phyloP scores from a whole-genome alignment of 2,113 vertebrate genomes.

The Anguilla rostrata region DNA sequence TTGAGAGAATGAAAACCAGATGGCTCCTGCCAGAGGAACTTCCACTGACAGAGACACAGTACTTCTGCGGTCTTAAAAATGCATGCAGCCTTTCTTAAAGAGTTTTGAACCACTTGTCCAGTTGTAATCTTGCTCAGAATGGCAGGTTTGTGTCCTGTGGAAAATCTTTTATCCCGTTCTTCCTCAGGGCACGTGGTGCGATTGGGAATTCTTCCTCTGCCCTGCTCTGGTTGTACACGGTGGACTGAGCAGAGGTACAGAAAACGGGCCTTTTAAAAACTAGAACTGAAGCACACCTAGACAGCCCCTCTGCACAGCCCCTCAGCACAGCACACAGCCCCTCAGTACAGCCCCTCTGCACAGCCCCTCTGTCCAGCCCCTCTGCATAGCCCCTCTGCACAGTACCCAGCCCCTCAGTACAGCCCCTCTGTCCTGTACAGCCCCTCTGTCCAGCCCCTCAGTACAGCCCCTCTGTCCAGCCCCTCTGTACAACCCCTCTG shows the following conservation, averaged over 20 bases:
- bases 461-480: too few relatives aligned
- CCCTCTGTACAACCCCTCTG: too few relatives aligned
- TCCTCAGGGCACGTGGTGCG: too few relatives aligned
- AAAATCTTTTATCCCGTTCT: not conserved
- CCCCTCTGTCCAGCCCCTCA: too few relatives aligned
- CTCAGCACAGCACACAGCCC: too few relatives aligned
- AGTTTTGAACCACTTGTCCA: not conserved
- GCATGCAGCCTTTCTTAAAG: not conserved
- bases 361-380: not conserved
- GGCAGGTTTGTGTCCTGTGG: not conserved
- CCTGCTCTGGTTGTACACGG: not conserved
- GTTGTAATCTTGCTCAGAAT: not conserved
- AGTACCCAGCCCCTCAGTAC: too few relatives aligned
- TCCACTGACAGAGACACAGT: not conserved
- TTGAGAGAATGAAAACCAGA: not conserved
- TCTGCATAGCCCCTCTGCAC: too few relatives aligned
- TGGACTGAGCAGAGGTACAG: not conserved
- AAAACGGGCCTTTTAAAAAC: not conserved
- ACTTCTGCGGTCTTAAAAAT: not conserved
- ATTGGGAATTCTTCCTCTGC: not conserved
- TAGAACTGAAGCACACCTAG: not conserved
- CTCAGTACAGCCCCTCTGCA: too few relatives aligned
- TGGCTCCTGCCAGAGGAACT: not conserved
- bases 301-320: not conserved
- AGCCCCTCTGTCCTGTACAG: too few relatives aligned